Evolutionary conservation across 2,797 vertebrate species (phyloP).

Genomic region (Notoglanidium macrostoma): DNA sequence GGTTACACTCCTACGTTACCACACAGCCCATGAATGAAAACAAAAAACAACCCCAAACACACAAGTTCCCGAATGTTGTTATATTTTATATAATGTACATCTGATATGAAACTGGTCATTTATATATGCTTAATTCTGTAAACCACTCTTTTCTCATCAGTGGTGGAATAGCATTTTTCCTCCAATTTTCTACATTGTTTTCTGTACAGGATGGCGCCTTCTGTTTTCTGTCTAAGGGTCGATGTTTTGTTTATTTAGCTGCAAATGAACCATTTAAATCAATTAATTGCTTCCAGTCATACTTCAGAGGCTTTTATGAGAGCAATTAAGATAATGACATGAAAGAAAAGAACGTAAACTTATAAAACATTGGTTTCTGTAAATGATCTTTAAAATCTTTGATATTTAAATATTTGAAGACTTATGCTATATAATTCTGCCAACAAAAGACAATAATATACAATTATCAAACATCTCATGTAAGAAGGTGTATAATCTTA

Average conservation of each 20-base stretch:
- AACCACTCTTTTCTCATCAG: not conserved
- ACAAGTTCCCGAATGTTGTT: not conserved
- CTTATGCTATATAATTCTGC: not conserved
- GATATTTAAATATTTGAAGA: conserved; percentile 10
- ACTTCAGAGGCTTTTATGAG: conserved; percentile 59
- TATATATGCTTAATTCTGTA: not conserved
- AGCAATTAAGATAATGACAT: conserved; percentile 67
- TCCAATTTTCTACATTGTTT: conserved; percentile 41
- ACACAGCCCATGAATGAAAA: conserved; percentile 5
- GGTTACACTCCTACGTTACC: not conserved
- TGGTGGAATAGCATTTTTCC: conserved; percentile 9
- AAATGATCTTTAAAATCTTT: conserved; percentile 32
- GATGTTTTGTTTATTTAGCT: conserved; percentile 68
- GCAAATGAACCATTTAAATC: conserved; percentile 70
- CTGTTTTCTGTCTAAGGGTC: conserved; percentile 57
- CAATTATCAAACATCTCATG: not conserved
- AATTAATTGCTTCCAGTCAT: conserved; percentile 70
- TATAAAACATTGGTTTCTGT: conserved; percentile 30
- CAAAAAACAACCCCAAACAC: not conserved
- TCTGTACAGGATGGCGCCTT: conserved; percentile 50
- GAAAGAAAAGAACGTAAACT: conserved; percentile 55
- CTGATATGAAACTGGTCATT: not conserved
- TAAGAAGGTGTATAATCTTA: not conserved
- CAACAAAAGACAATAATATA: not conserved
- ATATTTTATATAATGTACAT: not conserved